Evolutionary conservation across 2,797 vertebrate genomes (phyloP), one percentile per base, ranked within the genome.

Genomic region (Sylvilagus floridanus): DNA sequence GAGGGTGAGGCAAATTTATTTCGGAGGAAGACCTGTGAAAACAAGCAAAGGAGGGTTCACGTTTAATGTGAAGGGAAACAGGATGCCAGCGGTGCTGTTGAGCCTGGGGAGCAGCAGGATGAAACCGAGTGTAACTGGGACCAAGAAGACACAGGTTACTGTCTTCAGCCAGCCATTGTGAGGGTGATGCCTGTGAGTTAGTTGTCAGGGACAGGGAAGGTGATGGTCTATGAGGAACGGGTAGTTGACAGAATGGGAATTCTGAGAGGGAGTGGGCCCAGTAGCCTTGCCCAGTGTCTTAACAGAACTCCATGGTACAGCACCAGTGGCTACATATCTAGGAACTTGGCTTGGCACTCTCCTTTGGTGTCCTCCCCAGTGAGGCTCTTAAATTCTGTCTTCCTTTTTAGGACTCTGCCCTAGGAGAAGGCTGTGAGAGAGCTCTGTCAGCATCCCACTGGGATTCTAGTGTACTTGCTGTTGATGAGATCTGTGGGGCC

Each of bases 21-120:
- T 84, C 50, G 26, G 50, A 73, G 78, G 84, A 91, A 88, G 60
- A 71, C 50, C 79, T 96, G 91, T 90, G 84, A 93, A 84, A 84
- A 66, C 81, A 54, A 37, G 88, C 71, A 47, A 79, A 79, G 66
- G 30, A 72, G 42, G 52, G 57, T 72, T 65, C 47, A 24, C 13
- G 4, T 92, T 72, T 73, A 81, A 66, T 81, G 22, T 37, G 52
- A 82, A 63, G 78, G 47, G 77, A 79, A 85, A 26, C 5, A 84
- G 60, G 66, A n/a, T 30, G 17, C 69, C 68, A 85, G 0, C 72
- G 32, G 4, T 63, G 28, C 63, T 83, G 81, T 81, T 83, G 60
- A 84, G 42, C 76, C 76, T n/a, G 63, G 6, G 8, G 10, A 54
- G 52, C 84, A 69, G 11, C 85, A 72, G 60, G 72, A 30, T 69